A percentile compares a stretch with the other conserved stretches of the same genome.
Conservation (phyloP, 1,140 invertebrate species). For the Atta texana region DNA sequence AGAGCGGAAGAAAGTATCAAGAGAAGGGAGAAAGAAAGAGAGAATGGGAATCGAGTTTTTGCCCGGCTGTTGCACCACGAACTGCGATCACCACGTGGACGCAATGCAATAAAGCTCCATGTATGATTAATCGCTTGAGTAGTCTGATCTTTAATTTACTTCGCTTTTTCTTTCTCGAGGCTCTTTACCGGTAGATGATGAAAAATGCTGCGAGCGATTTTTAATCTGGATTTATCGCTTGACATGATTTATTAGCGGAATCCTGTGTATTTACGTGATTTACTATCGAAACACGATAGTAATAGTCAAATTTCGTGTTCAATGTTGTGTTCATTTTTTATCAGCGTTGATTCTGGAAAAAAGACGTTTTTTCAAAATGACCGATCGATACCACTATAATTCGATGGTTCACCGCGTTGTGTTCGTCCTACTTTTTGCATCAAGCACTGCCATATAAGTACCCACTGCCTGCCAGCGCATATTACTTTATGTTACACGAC, state of each 20-base stretch:
- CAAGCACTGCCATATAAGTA: constrained; percentile 61
- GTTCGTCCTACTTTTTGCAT: constrained; percentile 55
- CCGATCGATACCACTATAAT: constrained; percentile 5
- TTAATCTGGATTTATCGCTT: not conserved
- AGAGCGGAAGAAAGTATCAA: not conserved
- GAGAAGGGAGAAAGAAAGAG: constrained; percentile 7
- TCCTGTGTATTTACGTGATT: not conserved
- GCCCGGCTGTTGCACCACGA: not conserved
- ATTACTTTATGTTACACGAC: constrained; percentile 39
- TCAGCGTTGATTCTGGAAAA: not conserved
- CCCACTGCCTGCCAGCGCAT: constrained; percentile 20
- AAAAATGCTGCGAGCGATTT: not conserved
- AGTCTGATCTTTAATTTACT: constrained; percentile 26
- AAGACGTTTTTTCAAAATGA: not conserved
- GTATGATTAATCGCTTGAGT: constrained; percentile 11
- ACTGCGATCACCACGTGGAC: constrained; percentile 14
- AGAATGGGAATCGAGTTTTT: constrained; percentile 18
- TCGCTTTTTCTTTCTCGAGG: not conserved
- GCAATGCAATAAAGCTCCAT: not conserved
- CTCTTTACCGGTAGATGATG: not conserved
- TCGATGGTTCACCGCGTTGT: constrained; percentile 16
- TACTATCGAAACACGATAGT: constrained; percentile 8
- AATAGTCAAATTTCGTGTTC: constrained; percentile 6
- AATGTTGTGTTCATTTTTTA: constrained; percentile 49
- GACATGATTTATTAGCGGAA: not conserved